phyloP scores from a whole-genome alignment of 2,113 vertebrate genomes.

The Pungitius pungitius region DNA sequence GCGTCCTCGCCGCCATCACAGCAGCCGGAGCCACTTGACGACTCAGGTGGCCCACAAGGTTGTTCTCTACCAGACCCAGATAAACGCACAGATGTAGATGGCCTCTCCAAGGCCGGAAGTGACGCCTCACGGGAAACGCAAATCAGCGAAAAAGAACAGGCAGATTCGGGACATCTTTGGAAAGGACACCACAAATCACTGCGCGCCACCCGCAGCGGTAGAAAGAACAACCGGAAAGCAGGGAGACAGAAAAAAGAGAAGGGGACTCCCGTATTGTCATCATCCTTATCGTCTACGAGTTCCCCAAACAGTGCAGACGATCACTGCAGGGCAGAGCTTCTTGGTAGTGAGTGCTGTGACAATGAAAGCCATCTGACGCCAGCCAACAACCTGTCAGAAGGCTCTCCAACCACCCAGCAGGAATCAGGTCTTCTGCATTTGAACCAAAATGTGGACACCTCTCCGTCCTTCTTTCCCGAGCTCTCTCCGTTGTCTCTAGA shows the following conservation, averaged over 20 bases:
- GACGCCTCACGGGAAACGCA: slow-evolving; percentile 28
- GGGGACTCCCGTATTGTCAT: neutral
- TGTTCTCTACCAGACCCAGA: slow-evolving; percentile 20
- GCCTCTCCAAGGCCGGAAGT: neutral
- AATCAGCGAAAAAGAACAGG: slow-evolving; percentile 34
- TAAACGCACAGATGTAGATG: neutral
- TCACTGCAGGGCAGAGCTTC: neutral
- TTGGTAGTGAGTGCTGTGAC: slow-evolving; percentile 15
- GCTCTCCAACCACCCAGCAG: slow-evolving; percentile 25
- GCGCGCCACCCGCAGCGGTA: neutral
- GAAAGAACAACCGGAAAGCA: slow-evolving; percentile 21
- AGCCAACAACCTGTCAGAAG: slow-evolving; percentile 21
- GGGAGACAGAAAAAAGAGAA: slow-evolving; percentile 15
- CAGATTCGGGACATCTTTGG: slow-evolving; percentile 27
- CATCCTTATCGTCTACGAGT: neutral
- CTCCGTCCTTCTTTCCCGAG: slow-evolving; percentile 47
- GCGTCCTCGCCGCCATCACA: slow-evolving; percentile 21
- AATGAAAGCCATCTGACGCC: slow-evolving; percentile 30
- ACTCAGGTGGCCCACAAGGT: slow-evolving; percentile 11
- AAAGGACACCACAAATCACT: slow-evolving; percentile 31
- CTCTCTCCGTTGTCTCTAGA: slow-evolving; percentile 66
- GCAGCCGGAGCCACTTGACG: slow-evolving; percentile 27
- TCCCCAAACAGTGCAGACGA: slow-evolving; percentile 15
- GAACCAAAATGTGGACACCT: slow-evolving; percentile 27
- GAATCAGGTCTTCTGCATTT: slow-evolving; percentile 6